Evolutionary conservation across 2,888 invertebrate species (phyloP), one percentile per base, ranked within the genome.

Genomic region (Thera obeliscata): DNA sequence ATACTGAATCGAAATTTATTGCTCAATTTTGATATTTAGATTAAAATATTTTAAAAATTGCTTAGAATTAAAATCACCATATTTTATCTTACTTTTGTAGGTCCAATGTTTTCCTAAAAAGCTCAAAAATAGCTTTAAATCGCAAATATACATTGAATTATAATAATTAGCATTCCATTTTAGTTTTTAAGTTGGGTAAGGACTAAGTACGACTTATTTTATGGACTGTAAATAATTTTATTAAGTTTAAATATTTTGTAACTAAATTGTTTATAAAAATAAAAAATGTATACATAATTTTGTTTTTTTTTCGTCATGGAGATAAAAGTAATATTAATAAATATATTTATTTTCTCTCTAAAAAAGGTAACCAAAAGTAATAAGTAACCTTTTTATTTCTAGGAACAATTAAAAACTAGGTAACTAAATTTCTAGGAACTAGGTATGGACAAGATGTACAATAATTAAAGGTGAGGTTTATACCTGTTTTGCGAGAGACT

Each of bases 251-350:
- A 65, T 72, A 69, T 82, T 89, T 90, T 90, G 68, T 91, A 86
- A 89, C 87, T 85, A 86, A 83, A 81, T 79, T 78, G 83, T 87
- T 85, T 89, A 87, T 88, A 81, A 84, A 89, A 88, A 85, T 87
- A 55, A 90, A 89, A 82, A 71, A 52, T 60, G 35, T 69, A 74
- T 38, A 69, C 67, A 57, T 70, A 71, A 69, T 70, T 12, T 79
- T 78, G 64, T 80, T 65, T 64, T 58, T 35, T 59, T 68, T 33
- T 22, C 22, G 1, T 22, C 22, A 22, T 22, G 22, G n/a, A n/a
- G n/a, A n/a, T n/a, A n/a, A n/a, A n/a, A n/a, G n/a, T n/a, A n/a
- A n/a, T n/a, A n/a, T n/a, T n/a, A n/a, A n/a, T n/a, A n/a, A n/a
- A n/a, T n/a, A n/a, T n/a, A n/a, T n/a, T n/a, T n/a, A n/a, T n/a